Evolutionary conservation across 2,113 vertebrate genomes (phyloP).

Genomic region (Nycticryphes semicollaris): DNA sequence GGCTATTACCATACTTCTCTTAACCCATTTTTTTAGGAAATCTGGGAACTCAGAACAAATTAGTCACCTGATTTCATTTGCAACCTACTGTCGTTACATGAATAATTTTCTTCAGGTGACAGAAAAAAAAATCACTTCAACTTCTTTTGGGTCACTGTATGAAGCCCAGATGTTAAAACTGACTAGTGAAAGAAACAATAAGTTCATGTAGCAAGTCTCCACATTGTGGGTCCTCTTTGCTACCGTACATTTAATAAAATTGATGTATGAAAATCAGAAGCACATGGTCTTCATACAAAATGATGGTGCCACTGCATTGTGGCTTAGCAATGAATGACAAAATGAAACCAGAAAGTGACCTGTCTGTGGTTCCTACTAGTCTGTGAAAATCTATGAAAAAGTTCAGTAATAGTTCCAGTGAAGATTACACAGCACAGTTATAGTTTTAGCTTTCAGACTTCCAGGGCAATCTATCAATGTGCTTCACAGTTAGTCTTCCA

Average conservation of each 20-base stretch:
- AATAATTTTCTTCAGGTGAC: neutral
- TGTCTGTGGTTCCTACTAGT: neutral
- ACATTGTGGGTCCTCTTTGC: neutral
- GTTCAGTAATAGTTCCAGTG: neutral
- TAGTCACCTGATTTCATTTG: neutral
- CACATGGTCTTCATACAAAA: neutral
- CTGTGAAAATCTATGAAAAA: neutral
- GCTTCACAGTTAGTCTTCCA: neutral
- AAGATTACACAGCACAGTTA: neutral
- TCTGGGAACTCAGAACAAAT: neutral
- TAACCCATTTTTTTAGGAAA: neutral
- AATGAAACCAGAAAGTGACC: neutral
- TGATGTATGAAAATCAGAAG: neutral
- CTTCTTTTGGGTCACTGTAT: neutral
- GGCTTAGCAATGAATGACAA: neutral
- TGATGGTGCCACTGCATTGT: too few relatives aligned
- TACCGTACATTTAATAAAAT: neutral
- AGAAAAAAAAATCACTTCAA: neutral
- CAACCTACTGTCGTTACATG: neutral
- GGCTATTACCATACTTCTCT: neutral
- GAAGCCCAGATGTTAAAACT: neutral
- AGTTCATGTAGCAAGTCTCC: accelerated
- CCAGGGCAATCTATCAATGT: neutral
- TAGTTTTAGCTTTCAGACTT: neutral
- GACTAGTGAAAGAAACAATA: neutral